These are phyloP conservation scores for Dynastes tityus DNA, from an alignment of 2,888 invertebrate species.

Conservation along the genomic window DNA sequence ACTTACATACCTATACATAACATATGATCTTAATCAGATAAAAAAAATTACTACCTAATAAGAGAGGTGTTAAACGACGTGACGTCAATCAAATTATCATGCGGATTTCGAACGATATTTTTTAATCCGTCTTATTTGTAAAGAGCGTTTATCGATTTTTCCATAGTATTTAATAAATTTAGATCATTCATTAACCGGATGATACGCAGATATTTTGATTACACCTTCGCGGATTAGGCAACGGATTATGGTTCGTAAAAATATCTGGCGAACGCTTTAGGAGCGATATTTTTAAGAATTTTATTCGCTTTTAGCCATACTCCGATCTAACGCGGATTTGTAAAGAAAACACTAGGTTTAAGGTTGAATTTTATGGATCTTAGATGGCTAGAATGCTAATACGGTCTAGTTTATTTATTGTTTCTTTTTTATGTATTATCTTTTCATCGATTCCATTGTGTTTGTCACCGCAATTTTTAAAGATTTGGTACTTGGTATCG, in stretches of 20 bases:
- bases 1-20: neutral
- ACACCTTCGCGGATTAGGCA: neutral
- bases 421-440: too few species aligned
- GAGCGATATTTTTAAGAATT: neutral
- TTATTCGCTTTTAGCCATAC: neutral
- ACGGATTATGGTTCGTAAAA: neutral
- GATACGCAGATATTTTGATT: neutral
- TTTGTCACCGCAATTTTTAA: too few species aligned
- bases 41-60: neutral
- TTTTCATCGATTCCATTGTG: too few species aligned
- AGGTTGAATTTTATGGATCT: neutral
- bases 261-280: neutral
- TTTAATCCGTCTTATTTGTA: conserved; percentile 1
- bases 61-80: neutral
- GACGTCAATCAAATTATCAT: conserved; percentile 7
- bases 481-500: too few species aligned
- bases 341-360: neutral
- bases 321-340: neutral
- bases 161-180: conserved; percentile 7
- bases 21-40: conserved; percentile 1
- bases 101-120: neutral
- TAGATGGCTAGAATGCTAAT: neutral
- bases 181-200: conserved; percentile 6
- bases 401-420: too few species aligned
- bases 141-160: neutral